phyloP scores from a whole-genome alignment of 2,888 invertebrate species.

The Myopa tessellatipennis region DNA sequence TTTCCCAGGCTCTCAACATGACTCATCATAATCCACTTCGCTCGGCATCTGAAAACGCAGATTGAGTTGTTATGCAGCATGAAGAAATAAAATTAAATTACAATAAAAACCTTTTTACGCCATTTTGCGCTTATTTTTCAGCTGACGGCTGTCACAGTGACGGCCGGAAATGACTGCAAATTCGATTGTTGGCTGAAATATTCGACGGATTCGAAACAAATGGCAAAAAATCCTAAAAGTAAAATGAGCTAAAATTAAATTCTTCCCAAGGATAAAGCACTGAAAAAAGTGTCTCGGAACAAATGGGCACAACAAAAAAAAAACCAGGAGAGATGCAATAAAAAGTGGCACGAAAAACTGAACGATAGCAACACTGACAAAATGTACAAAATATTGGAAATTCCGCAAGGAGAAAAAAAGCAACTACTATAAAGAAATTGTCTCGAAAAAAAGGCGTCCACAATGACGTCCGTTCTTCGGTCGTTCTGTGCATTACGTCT shows the following conservation, averaged over 20 bases:
- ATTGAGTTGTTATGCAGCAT: background rate
- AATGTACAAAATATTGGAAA: conserved; percentile 21
- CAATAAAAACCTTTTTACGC: background rate
- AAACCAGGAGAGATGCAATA: background rate
- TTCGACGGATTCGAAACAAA: background rate
- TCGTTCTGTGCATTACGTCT: background rate
- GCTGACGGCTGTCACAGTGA: background rate
- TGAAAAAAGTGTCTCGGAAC: background rate
- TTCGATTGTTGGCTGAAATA: conserved; percentile 3
- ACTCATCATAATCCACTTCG: conserved; percentile 10
- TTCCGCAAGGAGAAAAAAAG: background rate
- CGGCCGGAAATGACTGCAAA: background rate
- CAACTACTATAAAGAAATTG: background rate
- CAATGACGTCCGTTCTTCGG: background rate
- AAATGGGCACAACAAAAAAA: background rate
- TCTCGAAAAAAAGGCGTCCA: background rate
- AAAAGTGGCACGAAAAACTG: background rate
- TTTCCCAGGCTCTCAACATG: background rate
- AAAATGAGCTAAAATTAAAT: background rate
- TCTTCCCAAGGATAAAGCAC: background rate
- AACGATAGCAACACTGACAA: background rate
- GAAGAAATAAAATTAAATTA: conserved; percentile 4
- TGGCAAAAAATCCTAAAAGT: background rate
- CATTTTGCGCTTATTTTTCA: background rate
- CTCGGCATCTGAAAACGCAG: background rate